These are phyloP conservation scores for Gadus chalcogrammus DNA, from an alignment of 2,113 vertebrate genomes.

Conservation along the genomic window DNA sequence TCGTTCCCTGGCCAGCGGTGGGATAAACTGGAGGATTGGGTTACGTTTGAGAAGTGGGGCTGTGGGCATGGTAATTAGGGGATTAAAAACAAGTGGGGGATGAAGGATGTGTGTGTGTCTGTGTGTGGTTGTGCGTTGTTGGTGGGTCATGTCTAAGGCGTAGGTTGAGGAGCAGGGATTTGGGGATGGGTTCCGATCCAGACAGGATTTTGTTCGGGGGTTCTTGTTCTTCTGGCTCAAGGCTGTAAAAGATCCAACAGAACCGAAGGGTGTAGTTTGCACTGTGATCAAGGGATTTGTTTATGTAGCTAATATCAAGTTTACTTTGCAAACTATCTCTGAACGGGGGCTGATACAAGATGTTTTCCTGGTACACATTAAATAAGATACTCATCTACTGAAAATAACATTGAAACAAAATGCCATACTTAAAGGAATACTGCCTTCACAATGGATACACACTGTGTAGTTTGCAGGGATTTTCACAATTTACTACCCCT, in stretches of 20 bases:
- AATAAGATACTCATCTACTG: too few relatives aligned
- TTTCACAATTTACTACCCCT: too few relatives aligned
- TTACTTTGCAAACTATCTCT: background rate
- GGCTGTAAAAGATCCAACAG: background rate
- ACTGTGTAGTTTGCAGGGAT: too few relatives aligned
- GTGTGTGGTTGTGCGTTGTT: background rate
- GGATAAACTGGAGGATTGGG: constrained; percentile 10
- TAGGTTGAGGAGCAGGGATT: too few relatives aligned
- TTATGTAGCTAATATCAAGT: too few relatives aligned
- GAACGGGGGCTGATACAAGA: constrained; percentile 7
- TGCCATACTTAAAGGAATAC: too few relatives aligned
- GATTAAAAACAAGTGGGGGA: background rate
- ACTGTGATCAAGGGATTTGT: too few relatives aligned
- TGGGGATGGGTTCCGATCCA: background rate
- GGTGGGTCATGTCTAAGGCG: background rate
- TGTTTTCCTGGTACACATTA: background rate
- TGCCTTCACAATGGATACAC: too few relatives aligned
- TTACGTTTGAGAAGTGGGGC: constrained; percentile 27
- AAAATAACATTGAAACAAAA: too few relatives aligned
- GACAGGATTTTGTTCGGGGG: constrained; percentile 32
- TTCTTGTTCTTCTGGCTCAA: constrained; percentile 19
- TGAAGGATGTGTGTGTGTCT: background rate
- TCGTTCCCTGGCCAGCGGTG: constrained; percentile 19
- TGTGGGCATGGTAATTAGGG: background rate
- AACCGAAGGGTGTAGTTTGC: constrained; percentile 19